phyloP scores from a whole-genome alignment of 1,140 invertebrate genomes.

The Mylabris phalerata region DNA sequence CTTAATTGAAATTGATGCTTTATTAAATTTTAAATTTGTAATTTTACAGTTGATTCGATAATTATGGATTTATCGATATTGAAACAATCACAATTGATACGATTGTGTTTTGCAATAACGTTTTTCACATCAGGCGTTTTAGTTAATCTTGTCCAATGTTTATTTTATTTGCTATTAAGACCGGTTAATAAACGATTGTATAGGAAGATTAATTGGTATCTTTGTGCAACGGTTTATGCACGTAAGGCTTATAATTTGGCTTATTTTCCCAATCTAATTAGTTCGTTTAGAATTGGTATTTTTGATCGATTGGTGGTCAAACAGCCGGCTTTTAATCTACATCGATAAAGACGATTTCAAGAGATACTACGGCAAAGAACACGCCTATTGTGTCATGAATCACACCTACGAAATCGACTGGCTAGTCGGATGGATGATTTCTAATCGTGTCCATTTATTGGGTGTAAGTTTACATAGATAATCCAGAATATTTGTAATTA shows the following conservation, averaged over 20 bases:
- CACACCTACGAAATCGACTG: constrained; percentile 95
- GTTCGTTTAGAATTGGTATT: constrained; percentile 75
- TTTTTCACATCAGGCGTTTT: constrained; percentile 86
- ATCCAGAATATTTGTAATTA: not conserved
- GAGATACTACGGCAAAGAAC: constrained; percentile 79
- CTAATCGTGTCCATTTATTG: constrained; percentile 66
- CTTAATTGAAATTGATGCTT: too few relatives aligned
- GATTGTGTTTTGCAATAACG: constrained; percentile 78
- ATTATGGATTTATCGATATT: constrained; percentile 34
- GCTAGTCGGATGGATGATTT: constrained; percentile 83
- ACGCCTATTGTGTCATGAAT: constrained; percentile 88
- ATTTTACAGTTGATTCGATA: too few relatives aligned
- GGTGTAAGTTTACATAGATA: constrained; percentile 55
- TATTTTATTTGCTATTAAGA: constrained; percentile 68
- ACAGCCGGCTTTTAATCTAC: constrained; percentile 64
- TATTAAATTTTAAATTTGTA: too few relatives aligned
- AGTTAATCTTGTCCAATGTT: constrained; percentile 73
- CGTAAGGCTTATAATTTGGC: constrained; percentile 61
- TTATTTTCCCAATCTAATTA: constrained; percentile 8
- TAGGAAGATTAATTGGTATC: constrained; percentile 86
- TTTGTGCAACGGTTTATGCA: constrained; percentile 81
- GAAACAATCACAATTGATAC: constrained; percentile 57
- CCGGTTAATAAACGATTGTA: constrained; percentile 70
- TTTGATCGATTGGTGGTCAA: constrained; percentile 89
- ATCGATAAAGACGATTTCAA: constrained; percentile 71